Conservation (phyloP, 2,888 invertebrate genomes). For the Lagria hirta region DNA sequence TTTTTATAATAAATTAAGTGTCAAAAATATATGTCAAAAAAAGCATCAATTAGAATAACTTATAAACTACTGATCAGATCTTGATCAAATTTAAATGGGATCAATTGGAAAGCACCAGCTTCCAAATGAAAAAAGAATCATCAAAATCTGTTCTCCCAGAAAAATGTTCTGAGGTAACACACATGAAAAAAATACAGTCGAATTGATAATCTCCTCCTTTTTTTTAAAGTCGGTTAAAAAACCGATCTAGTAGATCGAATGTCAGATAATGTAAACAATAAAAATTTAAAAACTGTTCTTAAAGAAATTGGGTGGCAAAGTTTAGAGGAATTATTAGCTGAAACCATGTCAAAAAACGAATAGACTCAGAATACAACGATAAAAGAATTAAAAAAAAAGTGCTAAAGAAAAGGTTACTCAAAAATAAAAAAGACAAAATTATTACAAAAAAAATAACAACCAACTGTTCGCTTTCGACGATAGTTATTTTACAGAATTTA, state of each 20-base stretch:
- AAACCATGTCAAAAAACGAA: not conserved
- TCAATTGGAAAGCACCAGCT: no score
- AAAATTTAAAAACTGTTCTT: not conserved
- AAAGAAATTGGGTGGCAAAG: not conserved
- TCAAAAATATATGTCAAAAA: no score
- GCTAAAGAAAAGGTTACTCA: not conserved
- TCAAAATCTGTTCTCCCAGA: no score
- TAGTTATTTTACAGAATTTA: conserved; percentile 1
- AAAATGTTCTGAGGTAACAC: no score
- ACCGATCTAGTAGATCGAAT: conserved; percentile 1
- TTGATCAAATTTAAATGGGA: no score
- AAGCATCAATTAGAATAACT: no score
- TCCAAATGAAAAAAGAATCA: no score
- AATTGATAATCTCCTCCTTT: no score
- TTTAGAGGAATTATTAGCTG: not conserved
- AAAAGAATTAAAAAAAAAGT: not conserved
- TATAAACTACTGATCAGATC: no score
- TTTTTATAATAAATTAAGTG: no score
- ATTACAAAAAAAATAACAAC: not conserved
- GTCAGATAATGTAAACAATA: conserved; percentile 1
- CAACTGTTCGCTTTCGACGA: not conserved
- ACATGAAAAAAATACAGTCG: no score
- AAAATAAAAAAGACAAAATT: conserved; percentile 1
- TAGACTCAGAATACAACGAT: not conserved
- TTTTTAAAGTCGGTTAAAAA: no score